Evolutionary conservation across 2,888 invertebrate genomes (phyloP).

Genomic region (Agriopis aurantiaria): DNA sequence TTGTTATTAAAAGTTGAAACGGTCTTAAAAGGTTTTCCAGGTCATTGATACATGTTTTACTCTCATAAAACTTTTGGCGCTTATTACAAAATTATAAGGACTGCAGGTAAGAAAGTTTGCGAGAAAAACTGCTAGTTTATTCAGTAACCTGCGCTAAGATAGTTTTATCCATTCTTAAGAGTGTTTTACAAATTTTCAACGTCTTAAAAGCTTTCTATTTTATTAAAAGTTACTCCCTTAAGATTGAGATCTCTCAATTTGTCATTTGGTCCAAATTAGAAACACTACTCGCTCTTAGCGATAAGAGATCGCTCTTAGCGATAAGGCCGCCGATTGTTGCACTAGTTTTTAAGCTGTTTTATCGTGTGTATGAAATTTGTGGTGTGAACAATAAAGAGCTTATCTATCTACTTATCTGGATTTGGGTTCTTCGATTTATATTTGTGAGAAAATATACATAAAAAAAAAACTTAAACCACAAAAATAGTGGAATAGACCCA

Average conservation of each 20-base stretch:
- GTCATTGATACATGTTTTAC: slow-evolving; percentile 7
- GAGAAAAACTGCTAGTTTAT: slow-evolving; percentile 41
- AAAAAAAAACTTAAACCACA: too few species aligned
- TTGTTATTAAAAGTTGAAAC: background rate
- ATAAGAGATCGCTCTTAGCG: too few species aligned
- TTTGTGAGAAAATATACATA: background rate
- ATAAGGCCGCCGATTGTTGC: too few species aligned
- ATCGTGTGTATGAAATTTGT: too few species aligned
- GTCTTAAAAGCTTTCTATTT: slow-evolving; percentile 66
- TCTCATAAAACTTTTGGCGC: slow-evolving; percentile 5
- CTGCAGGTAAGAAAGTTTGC: slow-evolving; percentile 26
- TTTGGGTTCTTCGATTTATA: background rate
- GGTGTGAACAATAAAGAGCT: too few species aligned
- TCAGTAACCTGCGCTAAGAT: slow-evolving; percentile 52
- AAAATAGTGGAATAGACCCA: too few species aligned
- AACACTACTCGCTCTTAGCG: too few species aligned
- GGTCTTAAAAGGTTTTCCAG: slow-evolving; percentile 7
- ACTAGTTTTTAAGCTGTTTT: too few species aligned
- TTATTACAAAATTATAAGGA: slow-evolving; percentile 17
- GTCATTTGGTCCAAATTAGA: background rate
- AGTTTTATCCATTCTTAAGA: slow-evolving; percentile 59
- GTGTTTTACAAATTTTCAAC: slow-evolving; percentile 67
- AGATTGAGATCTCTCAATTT: slow-evolving; percentile 38
- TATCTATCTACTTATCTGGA: too few species aligned
- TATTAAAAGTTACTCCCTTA: slow-evolving; percentile 71